phyloP scores from a whole-genome alignment of 1,140 invertebrate species.

The Hesperophylax magnus region DNA sequence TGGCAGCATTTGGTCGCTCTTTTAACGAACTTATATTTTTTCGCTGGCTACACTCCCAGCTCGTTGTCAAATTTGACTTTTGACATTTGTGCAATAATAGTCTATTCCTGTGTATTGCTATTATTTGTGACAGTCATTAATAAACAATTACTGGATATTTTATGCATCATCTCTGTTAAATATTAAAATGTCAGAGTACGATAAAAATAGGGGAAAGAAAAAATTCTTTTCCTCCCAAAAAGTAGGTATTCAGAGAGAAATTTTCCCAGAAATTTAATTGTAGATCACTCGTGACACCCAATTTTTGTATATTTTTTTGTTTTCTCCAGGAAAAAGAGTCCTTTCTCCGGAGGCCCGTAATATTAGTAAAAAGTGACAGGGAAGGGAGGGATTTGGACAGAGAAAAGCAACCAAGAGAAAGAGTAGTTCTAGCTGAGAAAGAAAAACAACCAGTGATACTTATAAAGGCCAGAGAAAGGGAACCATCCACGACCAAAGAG shows the following conservation, averaged over 20 bases:
- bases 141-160: no score
- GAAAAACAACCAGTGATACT: slow-evolving; percentile 69
- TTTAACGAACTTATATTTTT: not conserved
- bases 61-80: slow-evolving; percentile 17
- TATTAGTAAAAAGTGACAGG: slow-evolving; percentile 66
- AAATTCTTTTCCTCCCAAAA: slow-evolving; percentile 62
- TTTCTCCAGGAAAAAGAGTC: slow-evolving; percentile 60
- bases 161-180: not conserved
- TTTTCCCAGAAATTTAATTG: no score
- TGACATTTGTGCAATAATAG: slow-evolving; percentile 7
- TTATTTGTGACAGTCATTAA: no score
- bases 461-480: slow-evolving; percentile 68
- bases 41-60: not conserved
- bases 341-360: slow-evolving; percentile 63
- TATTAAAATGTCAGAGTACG: slow-evolving; percentile 54
- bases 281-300: no score
- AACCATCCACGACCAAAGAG: slow-evolving; percentile 67
- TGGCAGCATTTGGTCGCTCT: not conserved
- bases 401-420: slow-evolving; percentile 54
- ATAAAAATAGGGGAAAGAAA: slow-evolving; percentile 65
- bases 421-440: slow-evolving; percentile 59
- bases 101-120: not conserved
- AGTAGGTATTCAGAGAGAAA: slow-evolving; percentile 52
- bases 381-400: slow-evolving; percentile 61
- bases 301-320: no score